Base-by-base conservation (phyloP, 1,140 invertebrate genomes). In the Calliphora vicina region DNA sequence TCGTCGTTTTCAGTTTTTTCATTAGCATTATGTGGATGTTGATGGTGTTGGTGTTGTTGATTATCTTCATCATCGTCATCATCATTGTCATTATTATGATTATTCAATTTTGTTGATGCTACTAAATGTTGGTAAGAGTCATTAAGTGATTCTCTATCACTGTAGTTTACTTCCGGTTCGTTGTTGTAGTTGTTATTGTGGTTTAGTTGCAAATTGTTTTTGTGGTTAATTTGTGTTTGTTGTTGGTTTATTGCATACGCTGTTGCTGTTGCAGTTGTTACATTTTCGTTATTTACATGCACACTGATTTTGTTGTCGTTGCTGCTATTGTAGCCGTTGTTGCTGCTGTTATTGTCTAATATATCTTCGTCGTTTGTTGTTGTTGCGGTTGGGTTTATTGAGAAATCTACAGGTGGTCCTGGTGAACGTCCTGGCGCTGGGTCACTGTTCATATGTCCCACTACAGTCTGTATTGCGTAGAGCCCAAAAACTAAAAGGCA, bases 401-500 rank as follows among this genome's bases (percentile, higher is more conserved):
- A 6, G 12, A 71, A 15, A 25, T 35, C 61, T 67, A 81, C 80
- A 61, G 88, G 89, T 67, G 90, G 89, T 27, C 89, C 90, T 50
- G 90, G 88, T 13, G 90, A 91, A 8, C 89, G 85, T 67, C 88
- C 88, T 45, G 89, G 89, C 78, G 88, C 87, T 27, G 89, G 87
- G 86, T 90, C 89, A 74, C 87, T 87, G 73, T 85, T 86, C 80
- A 85, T 84, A 43, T 84, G 82, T 61, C 85, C 83, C 42, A 83
- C 85, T 35, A 83, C 85, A 35, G 82, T 84, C 61, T 84, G 84
- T 26, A 84, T 83, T 80, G 84, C 43, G 35, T 81, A 84, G 72
- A 84, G 61, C 72, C 84, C 84, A 82, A 83, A 84, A 82, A 84
- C 83, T 83, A 84, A 82, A 80, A 84, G 84, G 78, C 80, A 84